phyloP scores from a whole-genome alignment of 2,888 invertebrate species.

The Chaetogeoica ovagalla region DNA sequence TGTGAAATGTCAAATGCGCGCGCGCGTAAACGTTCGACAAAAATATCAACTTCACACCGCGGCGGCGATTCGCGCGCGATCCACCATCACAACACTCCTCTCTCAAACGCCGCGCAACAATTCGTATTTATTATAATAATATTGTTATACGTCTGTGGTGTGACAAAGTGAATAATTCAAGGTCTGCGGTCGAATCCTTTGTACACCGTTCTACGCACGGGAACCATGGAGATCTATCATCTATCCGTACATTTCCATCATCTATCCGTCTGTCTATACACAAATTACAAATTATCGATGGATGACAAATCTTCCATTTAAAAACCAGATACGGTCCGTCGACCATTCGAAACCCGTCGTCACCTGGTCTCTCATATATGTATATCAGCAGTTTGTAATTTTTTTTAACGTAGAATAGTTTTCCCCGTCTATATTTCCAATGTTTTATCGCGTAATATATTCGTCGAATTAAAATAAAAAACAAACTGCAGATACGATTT shows the following conservation, averaged over 20 bases:
- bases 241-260: constrained; percentile 19
- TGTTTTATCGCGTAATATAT: not conserved
- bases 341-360: constrained; percentile 16
- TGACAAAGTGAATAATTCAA: constrained; percentile 24
- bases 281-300: constrained; percentile 43
- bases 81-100: too few species aligned
- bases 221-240: constrained; percentile 1
- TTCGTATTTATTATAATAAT: not conserved
- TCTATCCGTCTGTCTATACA: not conserved
- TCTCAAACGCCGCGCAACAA: not conserved
- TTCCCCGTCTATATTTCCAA: too few species aligned
- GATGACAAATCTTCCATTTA: constrained; percentile 41
- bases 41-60: too few species aligned
- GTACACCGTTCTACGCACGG: not conserved
- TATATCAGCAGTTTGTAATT: too few species aligned
- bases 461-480: too few species aligned
- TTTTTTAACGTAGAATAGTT: not conserved
- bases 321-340: constrained; percentile 36
- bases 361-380: not conserved
- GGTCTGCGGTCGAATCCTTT: constrained; percentile 29
- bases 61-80: too few species aligned
- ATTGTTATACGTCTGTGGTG: not conserved
- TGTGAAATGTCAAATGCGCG: too few species aligned
- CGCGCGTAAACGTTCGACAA: too few species aligned
- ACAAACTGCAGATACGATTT: too few species aligned